These are phyloP conservation scores for Rattus norvegicus DNA, from an alignment of 2,113 vertebrate genomes.

Conservation along the genomic window GRCr8 NC_086020.1:36233001-36233500, in stretches of 20 bases:
- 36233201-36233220: slow-evolving; percentile 10
- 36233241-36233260: background rate
- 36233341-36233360: background rate
- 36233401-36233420: background rate
- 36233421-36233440: slow-evolving; percentile 17
- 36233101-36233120: too few relatives aligned
- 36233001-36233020: background rate
- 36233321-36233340: background rate
- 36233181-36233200: background rate
- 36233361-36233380: background rate
- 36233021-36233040: background rate
- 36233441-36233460: slow-evolving; percentile 12
- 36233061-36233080: background rate
- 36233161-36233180: background rate
- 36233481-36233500: background rate
- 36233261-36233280: background rate
- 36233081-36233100: background rate
- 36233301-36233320: background rate
- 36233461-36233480: background rate
- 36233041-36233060: background rate
- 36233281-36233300: background rate
- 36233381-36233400: background rate
- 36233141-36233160: background rate
- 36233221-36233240: background rate
- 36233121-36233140: background rate